phyloP scores from a whole-genome alignment of 1,140 invertebrate species.

The Formica exsecta region DNA sequence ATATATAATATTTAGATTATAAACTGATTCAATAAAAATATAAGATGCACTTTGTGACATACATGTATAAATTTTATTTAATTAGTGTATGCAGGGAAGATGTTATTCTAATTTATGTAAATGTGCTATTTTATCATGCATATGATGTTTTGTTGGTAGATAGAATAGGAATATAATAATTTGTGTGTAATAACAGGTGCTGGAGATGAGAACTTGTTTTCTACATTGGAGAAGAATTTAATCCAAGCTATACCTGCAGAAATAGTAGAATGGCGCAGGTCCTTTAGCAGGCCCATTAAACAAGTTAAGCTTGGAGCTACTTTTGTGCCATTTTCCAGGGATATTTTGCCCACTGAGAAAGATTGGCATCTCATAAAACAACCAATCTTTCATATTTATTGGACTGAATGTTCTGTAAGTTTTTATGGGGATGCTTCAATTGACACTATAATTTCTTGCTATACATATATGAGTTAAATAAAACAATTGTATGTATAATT shows the following conservation, averaged over 20 bases:
- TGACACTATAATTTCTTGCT: background rate
- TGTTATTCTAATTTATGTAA: constrained; percentile 20
- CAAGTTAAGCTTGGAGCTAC: constrained; percentile 94
- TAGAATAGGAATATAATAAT: constrained; percentile 17
- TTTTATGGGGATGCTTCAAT: constrained; percentile 24
- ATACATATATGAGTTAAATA: constrained; percentile 23
- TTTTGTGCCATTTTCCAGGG: constrained; percentile 93
- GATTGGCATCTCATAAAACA: constrained; percentile 93
- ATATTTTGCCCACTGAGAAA: constrained; percentile 90
- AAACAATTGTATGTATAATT: constrained; percentile 34
- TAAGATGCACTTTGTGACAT: background rate
- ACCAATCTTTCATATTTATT: constrained; percentile 97
- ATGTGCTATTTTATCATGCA: background rate
- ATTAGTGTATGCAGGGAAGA: constrained; percentile 60
- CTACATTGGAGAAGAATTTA: constrained; percentile 92
- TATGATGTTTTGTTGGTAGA: background rate
- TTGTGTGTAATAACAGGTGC: constrained; percentile 89
- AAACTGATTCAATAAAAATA: background rate
- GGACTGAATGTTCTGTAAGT: constrained; percentile 96
- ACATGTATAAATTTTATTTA: constrained; percentile 16
- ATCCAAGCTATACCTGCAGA: constrained; percentile 94
- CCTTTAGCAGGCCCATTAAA: constrained; percentile 92
- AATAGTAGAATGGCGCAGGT: constrained; percentile 95
- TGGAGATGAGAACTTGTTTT: constrained; percentile 95
- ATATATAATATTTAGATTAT: background rate